Evolutionary conservation across 2,888 invertebrate genomes (phyloP).

Genomic region (Hyposoter dolosus): DNA sequence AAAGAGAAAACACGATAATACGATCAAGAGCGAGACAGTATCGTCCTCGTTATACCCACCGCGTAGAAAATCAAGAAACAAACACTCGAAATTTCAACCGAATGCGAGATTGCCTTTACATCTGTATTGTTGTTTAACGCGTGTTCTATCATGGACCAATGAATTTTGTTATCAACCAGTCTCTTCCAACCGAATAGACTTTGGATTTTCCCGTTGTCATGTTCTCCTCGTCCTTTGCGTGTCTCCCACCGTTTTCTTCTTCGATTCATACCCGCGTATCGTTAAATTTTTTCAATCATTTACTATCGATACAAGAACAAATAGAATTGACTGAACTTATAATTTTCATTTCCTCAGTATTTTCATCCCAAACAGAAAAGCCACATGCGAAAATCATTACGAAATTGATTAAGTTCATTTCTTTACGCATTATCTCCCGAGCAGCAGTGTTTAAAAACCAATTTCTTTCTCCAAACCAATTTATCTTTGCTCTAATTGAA

Average conservation of each 20-base stretch:
- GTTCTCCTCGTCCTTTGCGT: background rate
- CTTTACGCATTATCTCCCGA: too few relatives aligned
- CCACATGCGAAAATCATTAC: too few relatives aligned
- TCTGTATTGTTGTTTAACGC: conserved; percentile 37
- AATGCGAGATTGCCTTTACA: conserved; percentile 26
- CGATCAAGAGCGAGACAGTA: conserved; percentile 7
- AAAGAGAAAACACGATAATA: conserved; percentile 29
- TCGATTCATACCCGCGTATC: background rate
- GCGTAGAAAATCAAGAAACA: conserved; percentile 47
- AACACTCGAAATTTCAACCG: conserved; percentile 35
- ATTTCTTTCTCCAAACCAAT: too few relatives aligned
- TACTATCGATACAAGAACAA: background rate
- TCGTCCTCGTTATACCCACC: background rate
- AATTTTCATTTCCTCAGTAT: too few relatives aligned
- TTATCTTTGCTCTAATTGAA: background rate
- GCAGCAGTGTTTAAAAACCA: too few relatives aligned
- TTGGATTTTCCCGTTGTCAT: conserved; percentile 51
- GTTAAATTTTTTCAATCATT: background rate
- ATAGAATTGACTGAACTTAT: background rate
- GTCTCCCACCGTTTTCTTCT: background rate
- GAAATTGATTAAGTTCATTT: too few relatives aligned
- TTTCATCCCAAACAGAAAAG: too few relatives aligned
- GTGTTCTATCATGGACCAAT: conserved; percentile 62
- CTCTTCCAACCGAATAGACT: conserved; percentile 57
- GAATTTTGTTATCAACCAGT: conserved; percentile 59